phyloP scores from a whole-genome alignment of 2,797 vertebrate genomes.

The Peromyscus nudipes region DNA sequence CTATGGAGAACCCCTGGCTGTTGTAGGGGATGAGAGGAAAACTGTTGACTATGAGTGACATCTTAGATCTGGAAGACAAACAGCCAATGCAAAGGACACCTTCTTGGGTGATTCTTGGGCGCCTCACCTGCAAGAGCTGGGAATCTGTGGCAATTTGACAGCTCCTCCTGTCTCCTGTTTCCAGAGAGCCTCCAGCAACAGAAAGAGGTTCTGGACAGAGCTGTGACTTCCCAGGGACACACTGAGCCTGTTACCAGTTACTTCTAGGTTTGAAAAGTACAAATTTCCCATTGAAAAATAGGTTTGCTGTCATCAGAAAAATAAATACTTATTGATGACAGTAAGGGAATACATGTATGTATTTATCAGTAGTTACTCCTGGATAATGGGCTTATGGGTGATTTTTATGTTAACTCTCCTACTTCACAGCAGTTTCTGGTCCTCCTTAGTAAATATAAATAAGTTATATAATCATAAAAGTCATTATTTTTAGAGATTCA shows the following conservation, averaged over 20 bases:
- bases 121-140: background rate
- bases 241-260: background rate
- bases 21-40: background rate
- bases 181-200: background rate
- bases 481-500: constrained; percentile 7
- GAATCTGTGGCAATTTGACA: background rate
- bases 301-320: constrained; percentile 39
- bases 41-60: constrained; percentile 21
- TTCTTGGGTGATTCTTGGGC: background rate
- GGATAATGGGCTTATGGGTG: background rate
- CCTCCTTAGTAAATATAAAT: constrained; percentile 26
- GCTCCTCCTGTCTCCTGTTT: background rate
- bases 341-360: background rate
- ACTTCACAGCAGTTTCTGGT: background rate
- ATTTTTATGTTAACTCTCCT: constrained; percentile 15
- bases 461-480: constrained; percentile 11
- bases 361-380: background rate
- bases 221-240: background rate
- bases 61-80: background rate
- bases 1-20: constrained; percentile 6
- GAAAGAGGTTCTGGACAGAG: background rate
- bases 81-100: background rate
- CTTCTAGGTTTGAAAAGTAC: constrained; percentile 62
- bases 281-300: constrained; percentile 1
- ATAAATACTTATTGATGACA: constrained; percentile 26